Percentiles rank a stretch among this genome's conserved stretches.
These are phyloP conservation scores for Acrossocheilus fasciatus DNA, from an alignment of 2,797 vertebrate species.

Conservation along the genomic window DNA sequence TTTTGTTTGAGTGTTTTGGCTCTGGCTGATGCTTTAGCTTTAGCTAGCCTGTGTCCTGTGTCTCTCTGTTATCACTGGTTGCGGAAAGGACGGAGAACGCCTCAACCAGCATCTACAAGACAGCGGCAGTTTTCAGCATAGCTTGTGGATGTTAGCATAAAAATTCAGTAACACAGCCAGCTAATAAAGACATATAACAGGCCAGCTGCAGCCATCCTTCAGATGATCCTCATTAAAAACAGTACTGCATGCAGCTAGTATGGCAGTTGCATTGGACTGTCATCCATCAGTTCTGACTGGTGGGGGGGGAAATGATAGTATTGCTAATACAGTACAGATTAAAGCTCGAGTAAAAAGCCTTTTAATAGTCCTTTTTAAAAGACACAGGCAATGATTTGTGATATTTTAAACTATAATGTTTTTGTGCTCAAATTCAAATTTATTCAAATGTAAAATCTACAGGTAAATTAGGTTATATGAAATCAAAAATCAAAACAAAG, in stretches of 20 bases:
- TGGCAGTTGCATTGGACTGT: background rate
- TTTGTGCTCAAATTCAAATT: background rate
- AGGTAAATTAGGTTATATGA: background rate
- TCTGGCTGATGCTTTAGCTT: conserved; percentile 44
- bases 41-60: conserved; percentile 27
- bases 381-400: too few species aligned
- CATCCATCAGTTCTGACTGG: background rate
- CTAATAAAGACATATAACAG: conserved; percentile 22
- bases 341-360: background rate
- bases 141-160: conserved; percentile 21
- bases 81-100: conserved; percentile 12
- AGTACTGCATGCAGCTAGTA: background rate
- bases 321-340: background rate
- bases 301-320: background rate
- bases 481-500: background rate
- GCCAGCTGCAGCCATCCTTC: background rate
- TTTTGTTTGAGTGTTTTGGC: conserved; percentile 15
- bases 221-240: conserved; percentile 15
- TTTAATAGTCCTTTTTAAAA: background rate
- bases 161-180: background rate
- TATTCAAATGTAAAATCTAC: background rate
- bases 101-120: background rate
- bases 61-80: conserved; percentile 15
- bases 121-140: background rate
- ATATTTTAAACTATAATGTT: background rate